Conservation (phyloP, 1,140 invertebrate genomes). For the Polyergus mexicanus region DNA sequence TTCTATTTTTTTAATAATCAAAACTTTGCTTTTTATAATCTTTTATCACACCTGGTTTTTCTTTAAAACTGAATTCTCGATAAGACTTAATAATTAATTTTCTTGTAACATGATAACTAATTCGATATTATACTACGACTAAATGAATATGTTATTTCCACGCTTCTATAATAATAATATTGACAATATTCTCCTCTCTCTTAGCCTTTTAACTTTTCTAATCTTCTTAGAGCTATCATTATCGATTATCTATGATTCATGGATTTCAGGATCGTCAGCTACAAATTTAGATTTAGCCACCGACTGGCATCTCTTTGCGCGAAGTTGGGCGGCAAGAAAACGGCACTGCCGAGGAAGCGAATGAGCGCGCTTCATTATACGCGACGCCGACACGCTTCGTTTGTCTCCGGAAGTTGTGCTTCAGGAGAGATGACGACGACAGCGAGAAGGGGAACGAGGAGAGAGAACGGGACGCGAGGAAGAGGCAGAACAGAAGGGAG, state of each 20-base stretch:
- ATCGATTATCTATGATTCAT: neutral
- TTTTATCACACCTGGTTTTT: neutral
- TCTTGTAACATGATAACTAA: neutral
- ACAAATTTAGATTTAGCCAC: conserved; percentile 46
- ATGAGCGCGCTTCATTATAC: conserved; percentile 86
- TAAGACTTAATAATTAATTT: neutral
- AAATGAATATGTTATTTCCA: too few species aligned
- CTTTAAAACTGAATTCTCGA: neutral
- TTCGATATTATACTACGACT: neutral
- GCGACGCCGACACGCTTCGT: conserved; percentile 86
- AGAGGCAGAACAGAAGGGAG: conserved; percentile 66
- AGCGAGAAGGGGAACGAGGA: neutral
- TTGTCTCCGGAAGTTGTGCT: conserved; percentile 85
- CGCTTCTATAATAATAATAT: neutral
- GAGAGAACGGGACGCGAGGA: conserved; percentile 46
- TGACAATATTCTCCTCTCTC: neutral
- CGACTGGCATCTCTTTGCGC: conserved; percentile 27
- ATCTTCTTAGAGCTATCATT: neutral
- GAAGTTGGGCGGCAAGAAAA: conserved; percentile 52
- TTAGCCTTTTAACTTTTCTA: neutral
- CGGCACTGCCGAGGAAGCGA: conserved; percentile 65
- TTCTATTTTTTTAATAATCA: neutral
- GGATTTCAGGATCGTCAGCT: neutral
- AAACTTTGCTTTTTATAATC: neutral
- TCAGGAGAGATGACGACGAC: conserved; percentile 75